Evolutionary conservation across 2,797 vertebrate genomes (phyloP), one percentile per base, ranked within the genome.

Genomic region (Rhinophrynus dorsalis): DNA sequence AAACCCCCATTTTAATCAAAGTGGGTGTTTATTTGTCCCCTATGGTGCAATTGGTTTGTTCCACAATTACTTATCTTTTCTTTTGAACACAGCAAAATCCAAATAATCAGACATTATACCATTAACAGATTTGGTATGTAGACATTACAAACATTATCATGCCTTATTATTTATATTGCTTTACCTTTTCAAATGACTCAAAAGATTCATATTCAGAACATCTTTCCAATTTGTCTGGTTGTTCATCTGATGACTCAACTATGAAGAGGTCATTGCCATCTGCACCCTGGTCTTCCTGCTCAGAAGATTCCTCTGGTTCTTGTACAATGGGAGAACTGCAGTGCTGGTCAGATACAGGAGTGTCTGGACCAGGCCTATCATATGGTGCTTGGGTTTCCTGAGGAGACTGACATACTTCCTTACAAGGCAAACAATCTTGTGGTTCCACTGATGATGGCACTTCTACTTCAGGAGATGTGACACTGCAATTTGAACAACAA

Each of bases 201-300:
- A 98, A 84, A 63, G 90, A 86, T 57, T 88, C 84, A 45, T 94
- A 85, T 62, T 90, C 88, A 10, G 76, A 87, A 35, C 76, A 86
- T 64, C 82, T 89, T 77, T 80, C 84, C 37, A 79, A 78, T 61
- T 83, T 87, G 48, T 87, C 86, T 3, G 80, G 75, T 44, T 93
- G 90, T 72, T 94, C 92, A 58, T 95, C 92, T 0, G 81, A 74
- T 37, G 89, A 84, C 75, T 92, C 88, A 67, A 91, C 87, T 27
- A 90, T 83, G 0, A 91, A 78, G 0, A 90, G 80, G 33, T 86
- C 85, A 2, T 74, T 82, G 60, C 52, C 81, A 73, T 40, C 85
- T 2, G 85, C 80, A 56, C 78, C 75, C 21, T 45, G 74, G 67
- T 87, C 67, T 10, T 76, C 78, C 59, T 8, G 50, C 9, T 76